Evolutionary conservation across 2,797 vertebrate species (phyloP), one percentile per base, ranked within the genome.

Genomic region (Malacoraja senta): DNA sequence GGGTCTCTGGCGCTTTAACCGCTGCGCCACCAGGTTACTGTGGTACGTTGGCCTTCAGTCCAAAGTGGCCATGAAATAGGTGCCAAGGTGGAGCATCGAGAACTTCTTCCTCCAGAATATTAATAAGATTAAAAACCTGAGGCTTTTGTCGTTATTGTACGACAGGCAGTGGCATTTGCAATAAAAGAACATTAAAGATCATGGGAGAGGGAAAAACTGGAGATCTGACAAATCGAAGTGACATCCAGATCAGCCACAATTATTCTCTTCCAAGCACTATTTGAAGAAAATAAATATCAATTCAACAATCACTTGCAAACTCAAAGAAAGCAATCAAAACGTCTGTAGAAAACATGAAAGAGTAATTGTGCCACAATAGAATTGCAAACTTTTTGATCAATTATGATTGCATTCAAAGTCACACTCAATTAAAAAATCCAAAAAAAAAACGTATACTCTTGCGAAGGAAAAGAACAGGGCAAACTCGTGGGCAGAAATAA

Each of bases 321-420:
- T 68, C 68, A 91, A 91, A 91, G 90, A 13, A 53, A 91, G 71
- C 32, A 91, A 91, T 91, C 29, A 65, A 58, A 63, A 84, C 63
- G 83, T 61, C 83, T 63, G 83, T 53, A 10, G 38, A 91, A 74
- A 91, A 91, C 90, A 44, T 72, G 38, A 91, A 74, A 35, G 88
- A 72, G 35, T 91, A 91, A 74, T 74, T 72, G 35, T 24, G 32
- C 90, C 38, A 17, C 53, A 65, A 88, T 74, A 71, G 71, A 91
- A 38, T 44, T 19, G 38, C 90, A 53, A 24, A 71, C 24, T 24
- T 91, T 21, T 91, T 91, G 90, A 91, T 91, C 65, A 91, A 53
- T 91, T 71, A 74, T 15, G 65, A 91, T 24, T 29, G 83, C 35
- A 72, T 71, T 72, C 21, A 53, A 74, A 74, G 26, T 72, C 65